Evolutionary conservation across 1,140 invertebrate genomes (phyloP).

Genomic region (Drosophila tropicalis): DNA sequence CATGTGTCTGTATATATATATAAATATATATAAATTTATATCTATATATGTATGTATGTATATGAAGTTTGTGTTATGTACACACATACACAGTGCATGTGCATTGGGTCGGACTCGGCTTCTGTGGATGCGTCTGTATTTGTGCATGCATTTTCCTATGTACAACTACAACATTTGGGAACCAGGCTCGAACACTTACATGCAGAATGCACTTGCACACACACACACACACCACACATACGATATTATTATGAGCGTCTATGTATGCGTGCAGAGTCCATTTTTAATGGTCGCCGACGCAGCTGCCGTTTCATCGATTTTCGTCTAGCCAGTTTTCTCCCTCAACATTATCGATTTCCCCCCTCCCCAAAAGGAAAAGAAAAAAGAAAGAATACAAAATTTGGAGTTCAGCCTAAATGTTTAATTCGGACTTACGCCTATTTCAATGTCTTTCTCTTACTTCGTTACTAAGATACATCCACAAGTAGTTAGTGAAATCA

Average conservation of each 20-base stretch:
- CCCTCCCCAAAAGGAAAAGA: not conserved
- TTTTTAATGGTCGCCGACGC: slow-evolving; percentile 24
- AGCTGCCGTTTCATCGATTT: slow-evolving; percentile 30
- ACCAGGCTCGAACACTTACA: slow-evolving; percentile 7
- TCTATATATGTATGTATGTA: not conserved
- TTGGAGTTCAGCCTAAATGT: slow-evolving; percentile 14
- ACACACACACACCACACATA: not conserved
- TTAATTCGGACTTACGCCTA: not conserved
- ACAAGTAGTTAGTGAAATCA: not conserved
- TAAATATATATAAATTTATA: slow-evolving; percentile 10
- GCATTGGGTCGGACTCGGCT: slow-evolving; percentile 1
- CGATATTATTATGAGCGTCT: not conserved
- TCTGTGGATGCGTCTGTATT: slow-evolving; percentile 11
- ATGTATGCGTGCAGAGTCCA: slow-evolving; percentile 16
- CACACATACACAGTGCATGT: slow-evolving; percentile 16
- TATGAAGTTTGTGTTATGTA: slow-evolving; percentile 9
- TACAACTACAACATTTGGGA: slow-evolving; percentile 12
- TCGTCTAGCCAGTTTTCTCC: slow-evolving; percentile 14
- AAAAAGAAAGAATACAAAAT: not conserved
- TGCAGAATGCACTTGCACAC: slow-evolving; percentile 5
- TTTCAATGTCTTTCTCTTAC: not conserved
- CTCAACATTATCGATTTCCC: slow-evolving; percentile 26
- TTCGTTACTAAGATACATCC: not conserved
- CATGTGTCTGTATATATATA: slow-evolving; percentile 24
- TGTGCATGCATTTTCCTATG: slow-evolving; percentile 21